Evolutionary conservation across 2,888 invertebrate genomes (phyloP), one percentile per base, ranked within the genome.

Genomic region (Rotaria socialis): DNA sequence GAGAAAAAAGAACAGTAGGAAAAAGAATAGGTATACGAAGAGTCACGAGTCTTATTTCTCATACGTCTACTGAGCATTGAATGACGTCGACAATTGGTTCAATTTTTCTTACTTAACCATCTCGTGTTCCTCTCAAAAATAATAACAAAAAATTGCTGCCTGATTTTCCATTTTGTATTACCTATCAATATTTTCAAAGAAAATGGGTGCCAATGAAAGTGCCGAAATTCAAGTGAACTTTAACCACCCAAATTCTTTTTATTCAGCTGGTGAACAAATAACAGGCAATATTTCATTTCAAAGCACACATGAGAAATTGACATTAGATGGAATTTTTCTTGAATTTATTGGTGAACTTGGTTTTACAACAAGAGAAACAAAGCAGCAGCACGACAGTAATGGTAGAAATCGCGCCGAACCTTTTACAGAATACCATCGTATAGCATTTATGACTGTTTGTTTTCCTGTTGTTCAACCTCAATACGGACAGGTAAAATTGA

Each of bases 121-220:
- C 4, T 35, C 27, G 27, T 19, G 5, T 19, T 67, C 19, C 19
- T 67, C 19, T 19, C 27, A 60, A 14, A 58, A 60, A 27, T 27
- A 60, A 60, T 16, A 19, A 16, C 19, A 24, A 52, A 3, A 50
- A 14, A 50, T 11, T 14, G 50, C 4, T 27, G 27, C n/a, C 19
- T 19, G n/a, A 19, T 67, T 67, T 67, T 22, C 3, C 47, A 52
- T 11, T 14, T 52, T 52, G 11, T 19, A 22, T 55, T 16, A 16
- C 3, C 52, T 14, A 52, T 55, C 55, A 55, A 22, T 55, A 55
- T 55, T 55, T 22, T 19, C 19, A 55, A 55, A 22, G 8, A 22
- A 52, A 80, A 80, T 80, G 80, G 80, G 80, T n/a, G 47, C 43
- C 11, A 80, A 41, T 47, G 80, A 80, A 80, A 80, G 80, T 80